phyloP scores from a whole-genome alignment of 2,888 invertebrate genomes.

The Tipula unca region DNA sequence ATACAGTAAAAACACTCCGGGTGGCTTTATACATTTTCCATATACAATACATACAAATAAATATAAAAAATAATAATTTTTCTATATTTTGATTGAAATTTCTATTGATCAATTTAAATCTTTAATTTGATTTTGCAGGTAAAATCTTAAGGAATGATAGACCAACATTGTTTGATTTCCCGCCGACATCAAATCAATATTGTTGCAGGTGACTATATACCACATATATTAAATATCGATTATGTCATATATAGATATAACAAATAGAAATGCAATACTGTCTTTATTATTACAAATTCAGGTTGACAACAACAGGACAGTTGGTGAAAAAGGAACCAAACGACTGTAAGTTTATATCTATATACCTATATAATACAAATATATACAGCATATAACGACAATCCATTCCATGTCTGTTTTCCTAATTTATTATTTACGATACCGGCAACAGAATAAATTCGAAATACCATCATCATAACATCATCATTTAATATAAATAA shows the following conservation, averaged over 20 bases:
- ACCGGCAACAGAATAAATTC: not conserved
- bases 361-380: not conserved
- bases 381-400: not conserved
- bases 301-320: not conserved
- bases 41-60: not conserved
- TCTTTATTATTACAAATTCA: not conserved
- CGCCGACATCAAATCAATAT: conserved; percentile 43
- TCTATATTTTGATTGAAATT: not conserved
- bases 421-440: not conserved
- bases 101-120: not conserved
- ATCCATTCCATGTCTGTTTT: not conserved
- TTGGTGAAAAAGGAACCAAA: conserved; percentile 18
- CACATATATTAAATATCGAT: not conserved
- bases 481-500: conserved; percentile 2
- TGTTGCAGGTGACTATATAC: conserved; percentile 39
- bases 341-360: not conserved
- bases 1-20: not conserved
- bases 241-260: not conserved
- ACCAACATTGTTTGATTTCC: conserved; percentile 43
- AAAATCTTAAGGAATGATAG: conserved; percentile 43
- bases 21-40: not conserved
- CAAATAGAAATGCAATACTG: not conserved
- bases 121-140: conserved; percentile 30
- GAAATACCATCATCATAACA: not conserved
- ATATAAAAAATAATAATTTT: not conserved